These are phyloP conservation scores for Masticophis lateralis DNA, from an alignment of 2,797 vertebrate species.

Conservation along the genomic window DNA sequence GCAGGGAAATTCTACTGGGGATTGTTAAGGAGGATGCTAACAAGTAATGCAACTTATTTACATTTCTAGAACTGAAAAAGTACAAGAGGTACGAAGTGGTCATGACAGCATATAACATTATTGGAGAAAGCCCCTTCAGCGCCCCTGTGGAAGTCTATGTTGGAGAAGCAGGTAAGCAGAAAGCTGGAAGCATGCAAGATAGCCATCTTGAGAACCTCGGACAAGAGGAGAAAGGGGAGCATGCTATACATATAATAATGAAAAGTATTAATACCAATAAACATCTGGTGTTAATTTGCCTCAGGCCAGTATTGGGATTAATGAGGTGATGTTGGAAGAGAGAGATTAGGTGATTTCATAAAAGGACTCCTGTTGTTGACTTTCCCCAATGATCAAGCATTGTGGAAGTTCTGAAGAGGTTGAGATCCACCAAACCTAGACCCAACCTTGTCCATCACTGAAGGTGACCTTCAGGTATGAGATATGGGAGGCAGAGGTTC, in stretches of 20 bases:
- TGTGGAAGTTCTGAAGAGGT: background rate
- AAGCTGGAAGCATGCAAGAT: background rate
- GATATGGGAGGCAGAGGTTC: background rate
- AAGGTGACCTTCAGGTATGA: background rate
- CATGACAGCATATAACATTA: slow-evolving; percentile 90
- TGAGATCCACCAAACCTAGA: background rate
- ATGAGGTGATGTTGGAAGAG: no score
- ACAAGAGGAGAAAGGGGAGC: no score
- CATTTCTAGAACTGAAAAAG: slow-evolving; percentile 84
- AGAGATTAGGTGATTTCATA: background rate
- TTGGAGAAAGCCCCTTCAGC: slow-evolving; percentile 90
- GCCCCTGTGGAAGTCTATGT: slow-evolving; percentile 88
- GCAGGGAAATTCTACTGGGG: background rate
- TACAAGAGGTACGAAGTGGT: slow-evolving; percentile 89
- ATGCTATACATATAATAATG: background rate
- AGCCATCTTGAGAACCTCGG: background rate
- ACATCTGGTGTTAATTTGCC: background rate
- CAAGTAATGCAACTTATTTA: slow-evolving; percentile 2
- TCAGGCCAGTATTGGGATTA: background rate
- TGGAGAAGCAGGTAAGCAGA: slow-evolving; percentile 87
- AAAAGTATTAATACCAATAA: background rate
- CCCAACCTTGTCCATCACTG: background rate
- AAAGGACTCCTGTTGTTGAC: background rate
- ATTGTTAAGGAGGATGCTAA: background rate
- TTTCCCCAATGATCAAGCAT: background rate